A percentile compares a stretch with the other conserved stretches of the same genome.
Evolutionary conservation across 2,888 invertebrate species (phyloP).

Genomic region (Heteropelma amictum): DNA sequence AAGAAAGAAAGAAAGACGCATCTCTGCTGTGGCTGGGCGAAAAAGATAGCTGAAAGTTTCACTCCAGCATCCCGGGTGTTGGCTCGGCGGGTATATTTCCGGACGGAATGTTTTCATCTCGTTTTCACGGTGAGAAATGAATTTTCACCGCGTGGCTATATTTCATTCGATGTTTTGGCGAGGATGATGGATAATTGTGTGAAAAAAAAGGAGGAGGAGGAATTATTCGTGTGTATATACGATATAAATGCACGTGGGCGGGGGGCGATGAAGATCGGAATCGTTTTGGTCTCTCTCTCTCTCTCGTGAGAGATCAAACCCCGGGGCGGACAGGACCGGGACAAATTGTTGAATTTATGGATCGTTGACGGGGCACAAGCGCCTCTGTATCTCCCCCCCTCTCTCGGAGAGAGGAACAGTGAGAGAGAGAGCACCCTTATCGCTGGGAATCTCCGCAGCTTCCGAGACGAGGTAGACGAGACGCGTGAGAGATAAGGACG

Average conservation of each 20-base stretch:
- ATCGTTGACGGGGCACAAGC: slow-evolving; percentile 71
- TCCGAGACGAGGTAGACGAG: slow-evolving; percentile 67
- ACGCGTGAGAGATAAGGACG: slow-evolving; percentile 62
- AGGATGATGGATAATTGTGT: slow-evolving; percentile 65
- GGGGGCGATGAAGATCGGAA: slow-evolving; percentile 57
- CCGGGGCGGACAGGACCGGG: slow-evolving; percentile 67
- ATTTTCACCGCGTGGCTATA: neutral
- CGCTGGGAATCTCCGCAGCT: slow-evolving; percentile 73
- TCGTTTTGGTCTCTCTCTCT: slow-evolving; percentile 57
- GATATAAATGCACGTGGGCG: slow-evolving; percentile 46
- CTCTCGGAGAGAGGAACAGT: slow-evolving; percentile 11
- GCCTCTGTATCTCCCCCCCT: slow-evolving; percentile 48
- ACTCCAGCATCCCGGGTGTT: too few relatives aligned
- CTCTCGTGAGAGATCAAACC: slow-evolving; percentile 75
- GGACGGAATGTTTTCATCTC: neutral
- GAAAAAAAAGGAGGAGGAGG: slow-evolving; percentile 56
- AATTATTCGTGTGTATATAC: slow-evolving; percentile 3
- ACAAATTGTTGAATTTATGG: slow-evolving; percentile 77
- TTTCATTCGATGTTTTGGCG: neutral
- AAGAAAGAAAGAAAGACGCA: too few relatives aligned
- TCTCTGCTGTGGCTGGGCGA: too few relatives aligned
- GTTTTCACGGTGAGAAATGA: neutral
- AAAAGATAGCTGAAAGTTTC: neutral
- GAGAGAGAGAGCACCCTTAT: slow-evolving; percentile 68
- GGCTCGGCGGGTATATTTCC: too few relatives aligned